A percentile compares a stretch with the other conserved stretches of the same genome.
These are phyloP conservation scores for Amblyopsis rosae DNA, from an alignment of 2,113 vertebrate genomes.

Conservation along the genomic window DNA sequence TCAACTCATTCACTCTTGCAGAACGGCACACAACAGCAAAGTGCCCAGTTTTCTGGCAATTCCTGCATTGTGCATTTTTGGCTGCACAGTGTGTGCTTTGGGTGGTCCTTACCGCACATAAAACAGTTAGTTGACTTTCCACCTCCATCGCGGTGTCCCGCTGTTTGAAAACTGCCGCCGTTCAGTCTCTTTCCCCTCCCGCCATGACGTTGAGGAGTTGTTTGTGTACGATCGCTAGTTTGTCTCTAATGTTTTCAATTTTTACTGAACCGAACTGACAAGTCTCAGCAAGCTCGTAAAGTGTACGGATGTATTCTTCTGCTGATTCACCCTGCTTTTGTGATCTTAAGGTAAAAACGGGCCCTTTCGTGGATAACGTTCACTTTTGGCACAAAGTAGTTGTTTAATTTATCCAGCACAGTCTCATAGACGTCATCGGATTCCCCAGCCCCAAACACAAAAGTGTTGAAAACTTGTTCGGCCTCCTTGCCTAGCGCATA, in stretches of 20 bases:
- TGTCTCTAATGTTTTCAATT: slow-evolving; percentile 10
- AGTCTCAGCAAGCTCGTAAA: background rate
- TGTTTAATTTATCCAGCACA: slow-evolving; percentile 16
- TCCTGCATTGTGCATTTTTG: background rate
- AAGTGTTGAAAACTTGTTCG: slow-evolving; percentile 25
- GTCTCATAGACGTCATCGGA: slow-evolving; percentile 4
- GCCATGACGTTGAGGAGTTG: too few relatives aligned
- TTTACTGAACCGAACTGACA: slow-evolving; percentile 13
- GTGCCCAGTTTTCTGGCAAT: background rate
- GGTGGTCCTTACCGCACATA: background rate
- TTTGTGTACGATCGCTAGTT: background rate
- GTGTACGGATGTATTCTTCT: slow-evolving; percentile 14
- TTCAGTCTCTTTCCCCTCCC: background rate
- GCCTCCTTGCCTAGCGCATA: slow-evolving; percentile 20
- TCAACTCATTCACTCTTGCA: background rate
- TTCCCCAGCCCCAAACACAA: background rate
- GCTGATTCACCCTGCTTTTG: background rate
- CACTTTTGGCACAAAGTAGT: slow-evolving; percentile 25
- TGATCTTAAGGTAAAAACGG: background rate
- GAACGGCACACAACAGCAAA: background rate
- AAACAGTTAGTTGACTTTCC: background rate
- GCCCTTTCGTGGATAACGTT: slow-evolving; percentile 24
- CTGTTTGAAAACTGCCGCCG: background rate
- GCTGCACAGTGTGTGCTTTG: background rate
- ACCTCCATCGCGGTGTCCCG: background rate